A percentile compares a stretch with the other conserved stretches of the same genome.
Evolutionary conservation across 2,888 invertebrate genomes (phyloP).

Genomic region (Platycheirus albimanus): DNA sequence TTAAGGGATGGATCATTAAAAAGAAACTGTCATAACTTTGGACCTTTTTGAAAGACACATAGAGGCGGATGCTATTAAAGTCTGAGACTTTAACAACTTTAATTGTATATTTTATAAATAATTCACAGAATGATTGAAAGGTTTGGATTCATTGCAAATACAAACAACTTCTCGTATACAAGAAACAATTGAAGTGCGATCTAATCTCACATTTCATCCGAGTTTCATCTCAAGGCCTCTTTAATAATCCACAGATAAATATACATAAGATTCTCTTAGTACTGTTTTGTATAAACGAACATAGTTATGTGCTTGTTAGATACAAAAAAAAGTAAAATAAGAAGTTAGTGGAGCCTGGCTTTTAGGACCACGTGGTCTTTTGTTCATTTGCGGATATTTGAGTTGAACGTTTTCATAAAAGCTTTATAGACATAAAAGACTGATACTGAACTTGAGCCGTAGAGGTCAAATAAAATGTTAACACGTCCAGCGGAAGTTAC

Average conservation of each 20-base stretch:
- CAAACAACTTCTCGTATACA: conserved; percentile 12
- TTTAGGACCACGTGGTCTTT: conserved; percentile 37
- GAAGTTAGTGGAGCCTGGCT: conserved; percentile 24
- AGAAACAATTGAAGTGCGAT: conserved; percentile 15
- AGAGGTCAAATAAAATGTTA: conserved; percentile 48
- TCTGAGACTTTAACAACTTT: neutral
- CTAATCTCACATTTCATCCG: conserved; percentile 11
- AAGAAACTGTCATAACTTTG: neutral
- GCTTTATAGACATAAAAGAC: conserved; percentile 3
- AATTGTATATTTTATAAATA: conserved; percentile 14
- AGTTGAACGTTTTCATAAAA: conserved; percentile 10
- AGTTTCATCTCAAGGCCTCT: conserved; percentile 39
- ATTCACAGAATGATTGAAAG: conserved; percentile 24
- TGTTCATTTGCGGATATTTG: conserved; percentile 46
- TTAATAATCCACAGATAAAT: conserved; percentile 38
- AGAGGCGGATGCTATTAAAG: conserved; percentile 1
- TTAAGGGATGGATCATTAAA: neutral
- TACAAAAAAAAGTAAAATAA: conserved; percentile 2
- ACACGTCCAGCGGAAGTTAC: conserved; percentile 51
- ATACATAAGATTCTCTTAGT: neutral
- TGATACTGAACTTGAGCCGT: conserved; percentile 44
- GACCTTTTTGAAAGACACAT: conserved; percentile 2
- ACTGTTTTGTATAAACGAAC: neutral
- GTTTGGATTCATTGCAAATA: conserved; percentile 36
- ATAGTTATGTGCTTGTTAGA: too few relatives aligned